phyloP scores from a whole-genome alignment of 2,113 vertebrate genomes.

The Cebidichthys violaceus region DNA sequence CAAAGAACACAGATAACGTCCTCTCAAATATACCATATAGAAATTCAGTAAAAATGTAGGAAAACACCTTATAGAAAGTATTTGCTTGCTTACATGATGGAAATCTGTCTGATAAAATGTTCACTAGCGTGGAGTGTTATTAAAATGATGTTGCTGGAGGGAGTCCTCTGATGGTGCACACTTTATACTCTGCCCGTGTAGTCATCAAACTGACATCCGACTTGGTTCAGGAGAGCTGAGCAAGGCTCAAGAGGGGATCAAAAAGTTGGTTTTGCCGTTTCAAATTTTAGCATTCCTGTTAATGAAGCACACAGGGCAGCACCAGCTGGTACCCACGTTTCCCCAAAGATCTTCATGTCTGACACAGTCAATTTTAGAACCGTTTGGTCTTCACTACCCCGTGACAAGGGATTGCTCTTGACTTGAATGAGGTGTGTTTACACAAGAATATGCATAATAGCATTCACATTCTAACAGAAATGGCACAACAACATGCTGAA shows the following conservation, averaged over 20 bases:
- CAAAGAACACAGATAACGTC: not conserved
- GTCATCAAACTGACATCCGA: conserved; percentile 62
- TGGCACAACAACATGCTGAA: not conserved
- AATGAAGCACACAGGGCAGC: conserved; percentile 45
- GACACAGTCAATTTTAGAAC: conserved; percentile 43
- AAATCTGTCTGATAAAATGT: not conserved
- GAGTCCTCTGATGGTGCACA: conserved; percentile 23
- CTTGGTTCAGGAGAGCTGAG: conserved; percentile 40
- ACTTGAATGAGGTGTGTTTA: conserved; percentile 4
- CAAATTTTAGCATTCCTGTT: conserved; percentile 50
- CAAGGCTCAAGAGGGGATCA: conserved; percentile 60
- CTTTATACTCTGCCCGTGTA: conserved; percentile 31
- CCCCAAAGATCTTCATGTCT: conserved; percentile 53
- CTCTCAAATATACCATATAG: not conserved
- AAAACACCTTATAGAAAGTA: not conserved
- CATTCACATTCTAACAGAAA: not conserved
- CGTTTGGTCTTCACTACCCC: conserved; percentile 6
- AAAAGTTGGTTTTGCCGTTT: conserved; percentile 66
- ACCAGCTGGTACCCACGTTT: conserved; percentile 28
- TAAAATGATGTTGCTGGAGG: not conserved
- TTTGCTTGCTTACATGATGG: not conserved
- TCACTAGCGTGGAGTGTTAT: not conserved
- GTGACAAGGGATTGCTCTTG: conserved; percentile 27
- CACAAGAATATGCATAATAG: too few species aligned
- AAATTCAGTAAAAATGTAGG: not conserved